Evolutionary conservation across 2,797 vertebrate species (phyloP), one percentile per base, ranked within the genome.

Genomic region (Loris lydekkerianus): DNA sequence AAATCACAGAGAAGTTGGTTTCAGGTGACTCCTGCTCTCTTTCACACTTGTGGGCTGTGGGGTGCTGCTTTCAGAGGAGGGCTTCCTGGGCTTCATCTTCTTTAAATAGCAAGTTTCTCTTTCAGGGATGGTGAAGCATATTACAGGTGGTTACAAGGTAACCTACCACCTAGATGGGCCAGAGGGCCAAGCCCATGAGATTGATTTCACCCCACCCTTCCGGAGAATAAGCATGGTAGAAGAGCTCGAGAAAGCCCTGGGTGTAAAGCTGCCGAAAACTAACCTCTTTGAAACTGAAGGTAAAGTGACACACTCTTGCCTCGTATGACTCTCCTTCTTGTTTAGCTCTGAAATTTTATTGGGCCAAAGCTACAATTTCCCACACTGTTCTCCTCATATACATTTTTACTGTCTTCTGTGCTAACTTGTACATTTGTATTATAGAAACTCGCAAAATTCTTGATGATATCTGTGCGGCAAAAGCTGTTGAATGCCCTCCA

Each of bases 141-240:
- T 99, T 95, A 99, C 99, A 18, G 99, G 99, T 85, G 97, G 98
- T 91, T 99, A 99, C 97, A 99, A 99, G 97, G 97, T 99, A 93
- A 98, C 96, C 3, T 99, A 99, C 58, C 99, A 99, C 97, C 99
- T 99, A 49, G 99, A 99, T 10, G 99, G 99, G 84, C 99, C 99
- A 7, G 99, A 99, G 84, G 99, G 99, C 77, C 97, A 98, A 91
- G 98, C 98, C 91, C 98, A 93, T 2, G 99, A 99, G 98, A 98
- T 99, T n/a, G 99, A 99, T 98, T 99, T 99, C 98, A 99, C 99
- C 1, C 99, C 99, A 27, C 99, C 99, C 0, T 99, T 99, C 98
- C 99, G 96, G 93, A 99, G 99, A 97, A 98, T 99, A 96, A 99
- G 98, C 98, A 99, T 99, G 99, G 99, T 99, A 1, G 97, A 98